phyloP scores from a whole-genome alignment of 2,113 vertebrate species.

The Cyprinodon variegatus region DNA sequence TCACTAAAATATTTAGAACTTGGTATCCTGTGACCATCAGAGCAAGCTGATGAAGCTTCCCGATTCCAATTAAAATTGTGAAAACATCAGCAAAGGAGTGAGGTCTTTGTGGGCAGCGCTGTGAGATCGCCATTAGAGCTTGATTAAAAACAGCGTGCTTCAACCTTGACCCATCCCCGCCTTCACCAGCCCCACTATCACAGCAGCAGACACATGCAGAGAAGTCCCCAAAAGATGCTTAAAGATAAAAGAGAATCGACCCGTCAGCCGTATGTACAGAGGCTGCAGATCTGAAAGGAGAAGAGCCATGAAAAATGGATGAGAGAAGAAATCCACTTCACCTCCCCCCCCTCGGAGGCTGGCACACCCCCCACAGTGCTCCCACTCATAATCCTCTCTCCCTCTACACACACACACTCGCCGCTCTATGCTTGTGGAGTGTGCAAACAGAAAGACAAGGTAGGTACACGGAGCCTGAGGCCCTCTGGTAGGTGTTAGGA shows the following conservation, averaged over 20 bases:
- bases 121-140: slow-evolving; percentile 35
- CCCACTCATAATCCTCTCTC: slow-evolving; percentile 71
- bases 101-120: slow-evolving; percentile 6
- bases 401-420: slow-evolving; percentile 58
- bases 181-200: slow-evolving; percentile 12
- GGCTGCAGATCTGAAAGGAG: slow-evolving; percentile 72
- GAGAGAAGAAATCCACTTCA: slow-evolving; percentile 78
- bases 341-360: slow-evolving; percentile 66
- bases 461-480: slow-evolving; percentile 47
- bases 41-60: slow-evolving; percentile 1
- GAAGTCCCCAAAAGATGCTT: slow-evolving; percentile 67
- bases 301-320: slow-evolving; percentile 83
- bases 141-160: slow-evolving; percentile 48
- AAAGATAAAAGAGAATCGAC: slow-evolving; percentile 79
- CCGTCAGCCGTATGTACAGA: slow-evolving; percentile 71
- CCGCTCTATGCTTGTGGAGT: slow-evolving; percentile 37
- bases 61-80: slow-evolving; percentile 17
- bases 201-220: slow-evolving; percentile 31
- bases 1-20: slow-evolving; percentile 24
- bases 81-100: slow-evolving; percentile 33
- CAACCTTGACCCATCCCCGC: slow-evolving; percentile 52
- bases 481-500: slow-evolving; percentile 36
- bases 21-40: slow-evolving; percentile 20
- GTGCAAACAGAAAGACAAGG: slow-evolving; percentile 60
- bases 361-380: slow-evolving; percentile 70